Evolutionary conservation across 1,140 invertebrate species (phyloP).

Genomic region (Macrobrachium nipponense): DNA sequence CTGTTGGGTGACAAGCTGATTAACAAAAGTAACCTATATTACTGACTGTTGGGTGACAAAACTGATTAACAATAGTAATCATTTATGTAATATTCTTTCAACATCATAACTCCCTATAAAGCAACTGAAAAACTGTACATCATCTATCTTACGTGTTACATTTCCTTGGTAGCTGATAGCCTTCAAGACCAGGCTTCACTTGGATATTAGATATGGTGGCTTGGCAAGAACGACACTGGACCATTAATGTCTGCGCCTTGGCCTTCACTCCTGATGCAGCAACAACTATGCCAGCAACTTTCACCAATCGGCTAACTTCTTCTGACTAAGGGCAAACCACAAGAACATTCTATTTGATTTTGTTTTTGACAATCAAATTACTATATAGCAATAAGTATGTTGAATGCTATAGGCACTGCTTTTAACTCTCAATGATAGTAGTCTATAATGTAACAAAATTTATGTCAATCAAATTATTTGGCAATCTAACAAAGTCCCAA

Average conservation of each 20-base stretch:
- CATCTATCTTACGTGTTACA: slow-evolving; percentile 84
- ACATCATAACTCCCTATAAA: too few relatives aligned
- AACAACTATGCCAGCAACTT: slow-evolving; percentile 96
- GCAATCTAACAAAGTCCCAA: too few relatives aligned
- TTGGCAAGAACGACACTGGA: slow-evolving; percentile 95
- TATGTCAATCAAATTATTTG: too few relatives aligned
- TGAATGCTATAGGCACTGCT: too few relatives aligned
- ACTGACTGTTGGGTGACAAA: too few relatives aligned
- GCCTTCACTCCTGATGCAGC: slow-evolving; percentile 93
- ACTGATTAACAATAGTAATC: too few relatives aligned
- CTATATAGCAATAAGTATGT: not conserved
- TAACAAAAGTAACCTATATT: too few relatives aligned
- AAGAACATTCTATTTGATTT: not conserved
- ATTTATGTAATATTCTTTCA: too few relatives aligned
- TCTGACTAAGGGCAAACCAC: slow-evolving; percentile 80
- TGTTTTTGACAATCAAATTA: not conserved
- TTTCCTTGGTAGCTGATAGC: slow-evolving; percentile 94
- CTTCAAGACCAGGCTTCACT: slow-evolving; percentile 95
- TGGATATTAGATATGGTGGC: slow-evolving; percentile 89
- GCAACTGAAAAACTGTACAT: not conserved
- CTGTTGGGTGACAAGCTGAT: too few relatives aligned
- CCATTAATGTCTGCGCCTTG: slow-evolving; percentile 94
- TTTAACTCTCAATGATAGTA: too few relatives aligned
- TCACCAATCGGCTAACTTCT: slow-evolving; percentile 91
- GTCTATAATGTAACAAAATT: too few relatives aligned